phyloP scores from a whole-genome alignment of 2,113 vertebrate species.

The Lipophrys pholis region DNA sequence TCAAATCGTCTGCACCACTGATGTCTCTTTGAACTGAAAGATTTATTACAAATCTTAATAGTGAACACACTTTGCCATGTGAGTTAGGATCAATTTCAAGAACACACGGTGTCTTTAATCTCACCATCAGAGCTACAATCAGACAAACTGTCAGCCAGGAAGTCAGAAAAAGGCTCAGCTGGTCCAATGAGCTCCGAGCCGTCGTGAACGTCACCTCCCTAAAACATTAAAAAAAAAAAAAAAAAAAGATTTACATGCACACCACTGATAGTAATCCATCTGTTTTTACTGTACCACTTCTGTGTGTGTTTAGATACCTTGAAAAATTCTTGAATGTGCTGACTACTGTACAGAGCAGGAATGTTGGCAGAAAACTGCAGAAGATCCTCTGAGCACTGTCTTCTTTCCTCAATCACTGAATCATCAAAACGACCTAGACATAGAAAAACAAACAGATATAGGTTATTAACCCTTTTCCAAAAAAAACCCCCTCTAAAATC shows the following conservation, averaged over 20 bases:
- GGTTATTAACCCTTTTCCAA: background rate
- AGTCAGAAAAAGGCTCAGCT: slow-evolving; percentile 87
- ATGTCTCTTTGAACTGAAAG: slow-evolving; percentile 87
- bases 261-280: background rate
- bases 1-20: slow-evolving; percentile 87
- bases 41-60: slow-evolving; percentile 36
- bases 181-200: slow-evolving; percentile 97
- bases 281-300: background rate
- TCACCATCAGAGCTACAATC: slow-evolving; percentile 95
- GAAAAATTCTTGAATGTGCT: slow-evolving; percentile 95
- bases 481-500: too few species aligned
- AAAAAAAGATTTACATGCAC: too few species aligned
- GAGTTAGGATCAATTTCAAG: background rate
- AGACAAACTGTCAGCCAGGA: slow-evolving; percentile 88
- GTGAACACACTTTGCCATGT: background rate
- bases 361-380: slow-evolving; percentile 98
- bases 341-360: slow-evolving; percentile 93
- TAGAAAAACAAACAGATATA: slow-evolving; percentile 21
- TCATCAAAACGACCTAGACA: slow-evolving; percentile 93
- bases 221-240: slow-evolving; percentile 35
- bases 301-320: slow-evolving; percentile 84
- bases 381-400: slow-evolving; percentile 97
- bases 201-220: slow-evolving; percentile 96
- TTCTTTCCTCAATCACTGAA: slow-evolving; percentile 94
- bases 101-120: background rate